Evolutionary conservation across 2,888 invertebrate genomes (phyloP).

Genomic region (Halictus quadricinctus): DNA sequence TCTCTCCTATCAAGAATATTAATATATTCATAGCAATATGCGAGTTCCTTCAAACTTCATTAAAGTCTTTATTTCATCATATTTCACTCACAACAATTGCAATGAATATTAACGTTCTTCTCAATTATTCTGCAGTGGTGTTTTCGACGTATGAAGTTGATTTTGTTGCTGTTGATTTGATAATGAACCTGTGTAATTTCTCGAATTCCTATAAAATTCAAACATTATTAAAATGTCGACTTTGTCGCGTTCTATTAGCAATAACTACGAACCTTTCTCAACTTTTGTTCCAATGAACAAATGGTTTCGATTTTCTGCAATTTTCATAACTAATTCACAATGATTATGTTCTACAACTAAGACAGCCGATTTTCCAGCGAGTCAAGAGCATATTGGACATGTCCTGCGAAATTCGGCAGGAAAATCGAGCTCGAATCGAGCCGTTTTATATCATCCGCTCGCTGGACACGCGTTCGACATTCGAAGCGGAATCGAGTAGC

Average conservation of each 20-base stretch:
- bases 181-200: no score
- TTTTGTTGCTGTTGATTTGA: no score
- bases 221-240: no score
- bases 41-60: background rate
- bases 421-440: conserved; percentile 36
- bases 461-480: background rate
- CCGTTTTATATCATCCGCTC: conserved; percentile 47
- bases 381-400: background rate
- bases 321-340: background rate
- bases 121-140: no score
- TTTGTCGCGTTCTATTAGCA: no score
- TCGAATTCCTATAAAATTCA: no score
- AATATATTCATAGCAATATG: background rate
- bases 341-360: background rate
- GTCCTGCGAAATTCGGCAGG: conserved; percentile 36
- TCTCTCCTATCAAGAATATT: background rate
- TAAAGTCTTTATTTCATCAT: background rate
- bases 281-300: background rate
- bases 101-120: background rate
- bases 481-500: conserved; percentile 50
- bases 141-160: no score
- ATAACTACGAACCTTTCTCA: background rate
- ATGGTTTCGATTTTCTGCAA: background rate
- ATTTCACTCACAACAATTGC: background rate
- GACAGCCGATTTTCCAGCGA: background rate